Evolutionary conservation across 2,888 invertebrate genomes (phyloP), one percentile per base, ranked within the genome.

Genomic region (Neoitamus cyanurus): DNA sequence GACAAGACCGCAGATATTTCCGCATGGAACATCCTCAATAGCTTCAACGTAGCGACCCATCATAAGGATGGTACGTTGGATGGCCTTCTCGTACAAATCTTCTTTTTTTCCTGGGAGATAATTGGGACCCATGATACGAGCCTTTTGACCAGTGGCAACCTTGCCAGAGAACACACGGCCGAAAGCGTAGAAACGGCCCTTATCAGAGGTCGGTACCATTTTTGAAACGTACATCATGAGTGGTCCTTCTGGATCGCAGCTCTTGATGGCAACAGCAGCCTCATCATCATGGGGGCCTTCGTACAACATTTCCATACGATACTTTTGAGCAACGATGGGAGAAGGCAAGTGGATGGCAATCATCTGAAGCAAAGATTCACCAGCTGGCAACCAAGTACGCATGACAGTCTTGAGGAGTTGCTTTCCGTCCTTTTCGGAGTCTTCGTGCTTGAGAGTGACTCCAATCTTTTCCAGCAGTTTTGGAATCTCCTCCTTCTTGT

Each of bases 161-260:
- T 96, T 97, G 89, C 99, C 99, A 88, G 99, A 97, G 94, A 99
- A 99, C 36, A 99, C 99, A 92, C 99, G 98, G 80, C 99, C 99
- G 92, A 99, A 99, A 86, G 99, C 99, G 92, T 99, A 99, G 95
- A 99, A 99, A 91, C 99, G 96, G 86, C 99, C 99, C 93, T 99
- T 99, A 92, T 99, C 99, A 13, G 98, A 96, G 15, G 99, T 99
- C 88, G 99, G 99, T 91, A 99, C 99, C 99, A 99, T 99, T 93
- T 99, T 99, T 78, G 98, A 98, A 88, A 99, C 94, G 94, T 99
- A 99, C 99, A 99, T 99, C 99, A 99, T 99, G 85, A 99, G 94
- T 15, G 99, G 99, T 69, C 96, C 99, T 88, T 97, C 96, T 13
- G 99, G 96, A 92, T 99, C 98, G 90, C 99, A 99, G 90, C 91